phyloP scores from a whole-genome alignment of 1,140 invertebrate species.

The Drosophila bifasciata region DNA sequence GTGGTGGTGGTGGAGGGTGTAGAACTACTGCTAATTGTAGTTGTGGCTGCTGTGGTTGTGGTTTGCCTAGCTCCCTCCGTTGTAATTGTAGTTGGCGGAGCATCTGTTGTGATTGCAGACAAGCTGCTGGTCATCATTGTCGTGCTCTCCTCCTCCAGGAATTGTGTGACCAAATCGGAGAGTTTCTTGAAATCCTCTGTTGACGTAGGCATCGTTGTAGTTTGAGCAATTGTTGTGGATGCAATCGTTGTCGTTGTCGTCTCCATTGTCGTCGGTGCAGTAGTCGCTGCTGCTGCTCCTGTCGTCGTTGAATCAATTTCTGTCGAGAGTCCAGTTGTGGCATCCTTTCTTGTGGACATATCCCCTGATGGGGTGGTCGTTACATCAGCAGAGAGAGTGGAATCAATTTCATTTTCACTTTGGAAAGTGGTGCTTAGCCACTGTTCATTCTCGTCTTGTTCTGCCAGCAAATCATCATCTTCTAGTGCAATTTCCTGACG shows the following conservation, averaged over 20 bases:
- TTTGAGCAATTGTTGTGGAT: neutral
- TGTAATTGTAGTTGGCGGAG: slow-evolving; percentile 2
- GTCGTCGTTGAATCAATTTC: neutral
- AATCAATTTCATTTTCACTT: slow-evolving; percentile 2
- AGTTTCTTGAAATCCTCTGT: slow-evolving; percentile 63
- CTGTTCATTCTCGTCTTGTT: slow-evolving; percentile 3
- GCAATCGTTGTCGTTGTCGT: slow-evolving; percentile 5
- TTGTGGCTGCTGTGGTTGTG: slow-evolving; percentile 11
- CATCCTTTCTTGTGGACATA: neutral
- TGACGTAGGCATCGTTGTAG: slow-evolving; percentile 52
- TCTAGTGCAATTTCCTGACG: slow-evolving; percentile 49
- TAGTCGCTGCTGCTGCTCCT: neutral
- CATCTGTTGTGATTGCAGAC: slow-evolving; percentile 25
- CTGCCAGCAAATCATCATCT: slow-evolving; percentile 35
- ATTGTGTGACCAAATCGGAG: slow-evolving; percentile 49
- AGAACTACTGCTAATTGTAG: neutral
- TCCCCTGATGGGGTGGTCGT: neutral
- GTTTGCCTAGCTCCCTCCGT: slow-evolving; percentile 1
- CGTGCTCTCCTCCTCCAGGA: slow-evolving; percentile 45
- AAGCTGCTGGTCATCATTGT: slow-evolving; percentile 10
- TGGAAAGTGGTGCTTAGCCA: neutral
- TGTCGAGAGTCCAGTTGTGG: neutral
- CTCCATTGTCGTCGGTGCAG: neutral
- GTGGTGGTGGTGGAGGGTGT: neutral
- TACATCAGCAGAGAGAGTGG: neutral